These are phyloP conservation scores for Stichodactyla mertensii DNA, from an alignment of 64 coral and sea anemone genomes.

Conservation along the genomic window DNA sequence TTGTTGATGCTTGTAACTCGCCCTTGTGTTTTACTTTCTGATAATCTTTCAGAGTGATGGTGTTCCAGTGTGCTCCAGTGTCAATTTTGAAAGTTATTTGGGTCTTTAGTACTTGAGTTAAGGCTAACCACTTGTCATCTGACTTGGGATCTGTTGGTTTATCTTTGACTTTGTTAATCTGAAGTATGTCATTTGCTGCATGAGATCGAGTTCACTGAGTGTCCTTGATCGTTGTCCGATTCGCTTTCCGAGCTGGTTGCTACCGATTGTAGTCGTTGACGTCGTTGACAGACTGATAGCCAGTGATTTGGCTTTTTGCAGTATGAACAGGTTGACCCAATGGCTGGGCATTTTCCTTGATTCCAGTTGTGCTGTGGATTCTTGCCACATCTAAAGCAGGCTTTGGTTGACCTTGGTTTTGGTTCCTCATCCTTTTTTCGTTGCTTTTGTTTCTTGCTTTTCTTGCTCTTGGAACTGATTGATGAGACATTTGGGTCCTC, in stretches of 20 bases:
- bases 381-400: conserved; percentile 29
- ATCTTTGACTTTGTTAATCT: no score
- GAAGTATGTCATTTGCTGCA: no score
- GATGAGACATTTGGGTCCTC: conserved; percentile 18
- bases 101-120: conserved; percentile 18
- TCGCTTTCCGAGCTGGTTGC: conserved; percentile 31
- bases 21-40: conserved; percentile 30
- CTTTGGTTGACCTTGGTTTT: not conserved
- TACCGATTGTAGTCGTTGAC: conserved; percentile 21
- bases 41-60: conserved; percentile 39
- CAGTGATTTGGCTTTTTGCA: conserved; percentile 38
- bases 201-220: no score
- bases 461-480: not conserved
- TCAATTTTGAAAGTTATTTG: conserved; percentile 40
- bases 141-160: not conserved
- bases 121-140: conserved; percentile 33
- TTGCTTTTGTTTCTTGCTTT: conserved; percentile 5
- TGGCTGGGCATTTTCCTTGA: conserved; percentile 19
- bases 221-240: not conserved
- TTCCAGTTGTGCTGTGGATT: conserved; percentile 34
- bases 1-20: conserved; percentile 30
- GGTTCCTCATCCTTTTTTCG: not conserved
- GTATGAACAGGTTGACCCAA: conserved; percentile 37
- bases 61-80: conserved; percentile 32
- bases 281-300: conserved; percentile 17